Conservation (phyloP, 2,888 invertebrate species). For the Drosophila recens region DNA sequence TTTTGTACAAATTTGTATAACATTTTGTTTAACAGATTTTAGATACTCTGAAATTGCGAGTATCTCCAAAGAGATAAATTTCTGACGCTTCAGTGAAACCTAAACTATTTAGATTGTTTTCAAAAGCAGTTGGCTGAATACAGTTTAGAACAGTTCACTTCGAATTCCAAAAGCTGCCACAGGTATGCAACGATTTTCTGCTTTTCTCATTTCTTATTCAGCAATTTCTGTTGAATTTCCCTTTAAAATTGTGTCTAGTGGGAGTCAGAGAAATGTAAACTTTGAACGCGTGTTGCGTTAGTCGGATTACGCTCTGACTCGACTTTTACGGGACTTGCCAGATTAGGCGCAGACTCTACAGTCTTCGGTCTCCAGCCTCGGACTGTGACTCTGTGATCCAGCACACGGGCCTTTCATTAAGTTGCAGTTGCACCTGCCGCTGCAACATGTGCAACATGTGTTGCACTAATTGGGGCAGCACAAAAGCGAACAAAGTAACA, state of each 20-base stretch:
- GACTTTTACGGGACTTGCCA: neutral
- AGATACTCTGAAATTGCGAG: too few species aligned
- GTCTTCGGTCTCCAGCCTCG: neutral
- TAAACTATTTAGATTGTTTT: neutral
- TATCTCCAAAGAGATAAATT: neutral
- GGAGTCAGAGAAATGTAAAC: neutral
- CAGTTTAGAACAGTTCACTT: neutral
- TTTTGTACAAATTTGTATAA: too few species aligned
- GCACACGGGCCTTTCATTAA: neutral
- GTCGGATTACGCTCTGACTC: neutral
- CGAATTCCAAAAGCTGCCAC: neutral
- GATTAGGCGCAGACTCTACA: neutral
- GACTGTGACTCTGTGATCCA: neutral
- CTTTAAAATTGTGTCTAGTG: neutral
- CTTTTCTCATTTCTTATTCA: neutral
- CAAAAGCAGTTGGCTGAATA: neutral
- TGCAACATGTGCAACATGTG: conserved; percentile 4
- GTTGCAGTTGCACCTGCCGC: neutral
- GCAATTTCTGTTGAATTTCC: neutral
- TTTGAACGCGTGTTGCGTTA: neutral
- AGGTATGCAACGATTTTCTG: neutral
- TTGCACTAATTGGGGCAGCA: conserved; percentile 1
- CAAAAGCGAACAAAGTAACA: neutral
- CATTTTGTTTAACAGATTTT: too few species aligned
- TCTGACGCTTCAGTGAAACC: too few species aligned